Conservation (phyloP, 2,888 invertebrate species). For the Caenorhabditis japonica region DNA sequence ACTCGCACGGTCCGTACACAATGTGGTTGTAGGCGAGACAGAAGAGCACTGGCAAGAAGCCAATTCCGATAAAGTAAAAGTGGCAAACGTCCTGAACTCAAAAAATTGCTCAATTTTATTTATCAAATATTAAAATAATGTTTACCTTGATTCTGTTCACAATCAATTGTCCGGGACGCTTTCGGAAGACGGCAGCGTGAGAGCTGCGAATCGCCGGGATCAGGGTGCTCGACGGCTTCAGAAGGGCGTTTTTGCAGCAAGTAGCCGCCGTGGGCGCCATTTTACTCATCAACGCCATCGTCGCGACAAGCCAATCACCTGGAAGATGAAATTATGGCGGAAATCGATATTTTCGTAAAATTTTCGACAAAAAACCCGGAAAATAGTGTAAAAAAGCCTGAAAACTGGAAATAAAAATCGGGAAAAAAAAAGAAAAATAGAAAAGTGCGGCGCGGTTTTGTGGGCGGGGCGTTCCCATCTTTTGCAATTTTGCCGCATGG, state of each 20-base stretch:
- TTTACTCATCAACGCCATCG: slow-evolving; percentile 62
- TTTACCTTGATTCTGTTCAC: slow-evolving; percentile 72
- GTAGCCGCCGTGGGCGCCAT: slow-evolving; percentile 55
- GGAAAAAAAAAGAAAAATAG: slow-evolving; percentile 4
- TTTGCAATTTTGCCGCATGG: slow-evolving; percentile 15
- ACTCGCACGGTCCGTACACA: slow-evolving; percentile 68
- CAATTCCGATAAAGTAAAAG: slow-evolving; percentile 74
- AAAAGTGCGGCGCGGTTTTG: slow-evolving; percentile 19
- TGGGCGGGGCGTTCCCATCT: slow-evolving; percentile 27
- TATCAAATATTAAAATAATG: not conserved
- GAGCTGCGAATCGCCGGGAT: slow-evolving; percentile 62
- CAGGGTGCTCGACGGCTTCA: slow-evolving; percentile 42
- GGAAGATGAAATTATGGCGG: not conserved
- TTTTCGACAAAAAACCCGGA: not conserved
- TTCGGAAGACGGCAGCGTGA: slow-evolving; percentile 72
- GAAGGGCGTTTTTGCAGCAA: slow-evolving; percentile 28
- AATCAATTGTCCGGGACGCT: slow-evolving; percentile 73
- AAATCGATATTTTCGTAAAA: not conserved
- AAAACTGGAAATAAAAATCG: not conserved
- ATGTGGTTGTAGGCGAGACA: slow-evolving; percentile 67
- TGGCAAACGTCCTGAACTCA: slow-evolving; percentile 70
- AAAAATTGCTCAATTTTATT: slow-evolving; percentile 6
- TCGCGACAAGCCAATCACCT: slow-evolving; percentile 30
- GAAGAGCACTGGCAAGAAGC: slow-evolving; percentile 67
- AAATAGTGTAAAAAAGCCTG: not conserved